Evolutionary conservation across 2,113 vertebrate species (phyloP), one percentile per base, ranked within the genome.

Genomic region (Euleptes europaea): DNA sequence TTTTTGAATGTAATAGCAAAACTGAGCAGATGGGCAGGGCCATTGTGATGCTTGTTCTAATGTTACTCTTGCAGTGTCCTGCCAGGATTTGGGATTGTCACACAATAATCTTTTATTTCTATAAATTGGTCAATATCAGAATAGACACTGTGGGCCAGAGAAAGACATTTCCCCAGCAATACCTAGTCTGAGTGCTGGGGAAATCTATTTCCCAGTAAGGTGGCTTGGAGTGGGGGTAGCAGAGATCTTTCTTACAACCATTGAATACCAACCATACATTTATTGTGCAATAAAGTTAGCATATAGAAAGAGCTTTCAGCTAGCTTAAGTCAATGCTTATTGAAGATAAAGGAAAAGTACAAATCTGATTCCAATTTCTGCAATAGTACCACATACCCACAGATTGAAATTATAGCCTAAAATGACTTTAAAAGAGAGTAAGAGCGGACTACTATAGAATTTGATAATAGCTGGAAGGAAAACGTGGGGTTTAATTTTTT

Each of bases 401-500:
- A 7, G 9, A 21, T 1, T 51, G 38, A 44, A 51, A 19, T 15
- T 14, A 74, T 0, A 84, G 44, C 4, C 11, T 84, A 28, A 71
- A 1, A 23, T 78, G 69, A 28, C 28, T 72, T 38, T 14, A 60
- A 85, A 80, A 60, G 0, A 1, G 11, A 8, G 76, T 35, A 84
- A 78, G n/a, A 54, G 78, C 19, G 75, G 78, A 23, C 44, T 21
- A 28, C 60, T 72, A 1, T n/a, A 54, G 71, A 54, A 44, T 71
- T 78, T 86, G 83, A 12, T 15, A 80, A 88, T 31, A 78, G 69
- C 83, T 70, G 38, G 28, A 86, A n/a, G 85, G 31, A 63, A 67
- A 83, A 73, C 31, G 14, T 31, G 71, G 85, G 71, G 69, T 73
- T 75, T 82, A 71, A 44, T 80, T 57, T 57, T 57, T 57, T 51